phyloP scores from a whole-genome alignment of 2,113 vertebrate species.

The Mastomys coucha region DNA sequence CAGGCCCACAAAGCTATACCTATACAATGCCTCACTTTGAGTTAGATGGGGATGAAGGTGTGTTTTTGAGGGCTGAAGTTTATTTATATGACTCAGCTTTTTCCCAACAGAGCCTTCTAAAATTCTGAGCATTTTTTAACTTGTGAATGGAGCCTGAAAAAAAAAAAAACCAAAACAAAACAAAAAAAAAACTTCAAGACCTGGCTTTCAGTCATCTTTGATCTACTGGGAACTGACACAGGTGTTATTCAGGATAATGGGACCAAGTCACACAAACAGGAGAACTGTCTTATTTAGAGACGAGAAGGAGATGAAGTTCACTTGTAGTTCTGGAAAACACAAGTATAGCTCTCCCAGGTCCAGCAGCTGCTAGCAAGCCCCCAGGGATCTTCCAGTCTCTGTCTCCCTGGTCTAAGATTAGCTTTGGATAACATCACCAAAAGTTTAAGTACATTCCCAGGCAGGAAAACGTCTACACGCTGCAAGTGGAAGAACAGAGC shows the following conservation, averaged over 20 bases:
- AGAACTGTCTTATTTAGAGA: not conserved
- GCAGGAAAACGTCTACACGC: not conserved
- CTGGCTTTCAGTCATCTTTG: not conserved
- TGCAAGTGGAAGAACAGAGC: not conserved
- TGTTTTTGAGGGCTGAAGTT: not conserved
- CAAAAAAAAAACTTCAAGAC: not conserved
- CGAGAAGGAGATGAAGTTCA: not conserved
- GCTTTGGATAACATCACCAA: not conserved
- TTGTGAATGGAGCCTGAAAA: not conserved
- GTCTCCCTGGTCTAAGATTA: not conserved
- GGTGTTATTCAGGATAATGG: not conserved
- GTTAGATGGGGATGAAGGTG: not conserved
- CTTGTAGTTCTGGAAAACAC: not conserved
- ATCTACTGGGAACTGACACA: not conserved
- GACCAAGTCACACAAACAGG: not conserved
- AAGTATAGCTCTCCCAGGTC: not conserved
- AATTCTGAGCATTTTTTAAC: not conserved
- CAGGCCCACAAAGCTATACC: not conserved
- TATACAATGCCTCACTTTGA: not conserved
- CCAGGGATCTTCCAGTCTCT: accelerated
- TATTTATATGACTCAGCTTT: not conserved
- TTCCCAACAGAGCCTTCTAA: not conserved
- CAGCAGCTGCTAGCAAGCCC: not conserved
- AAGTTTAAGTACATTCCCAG: not conserved
- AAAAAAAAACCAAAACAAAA: not conserved